These are phyloP conservation scores for Parasteatoda tepidariorum DNA, from an alignment of 1,140 invertebrate species.

Conservation along the genomic window DNA sequence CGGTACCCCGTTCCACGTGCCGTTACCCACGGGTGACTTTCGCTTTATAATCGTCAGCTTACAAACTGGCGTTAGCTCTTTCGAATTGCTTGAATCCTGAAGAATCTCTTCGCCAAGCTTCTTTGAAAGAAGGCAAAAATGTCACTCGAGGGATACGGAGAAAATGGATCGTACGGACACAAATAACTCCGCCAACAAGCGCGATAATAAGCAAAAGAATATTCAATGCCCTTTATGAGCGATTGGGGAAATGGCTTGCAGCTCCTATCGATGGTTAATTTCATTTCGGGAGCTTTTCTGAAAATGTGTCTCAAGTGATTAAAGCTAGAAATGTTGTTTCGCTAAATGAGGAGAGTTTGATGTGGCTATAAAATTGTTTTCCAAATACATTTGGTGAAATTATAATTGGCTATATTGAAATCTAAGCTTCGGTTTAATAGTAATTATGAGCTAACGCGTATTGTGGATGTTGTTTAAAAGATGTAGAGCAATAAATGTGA, in stretches of 20 bases:
- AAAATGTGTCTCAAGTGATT: no score
- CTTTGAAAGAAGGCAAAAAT: background rate
- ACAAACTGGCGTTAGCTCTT: background rate
- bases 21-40: constrained; percentile 29
- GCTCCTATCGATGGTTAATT: background rate
- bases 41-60: constrained; percentile 5
- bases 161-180: background rate
- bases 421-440: no score
- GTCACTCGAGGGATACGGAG: constrained; percentile 2
- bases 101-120: background rate
- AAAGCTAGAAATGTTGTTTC: no score
- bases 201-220: constrained; percentile 8
- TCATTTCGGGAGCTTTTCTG: no score
- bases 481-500: no score
- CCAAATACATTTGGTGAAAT: no score
- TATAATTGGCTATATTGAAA: no score
- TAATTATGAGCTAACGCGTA: no score
- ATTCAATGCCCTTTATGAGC: constrained; percentile 39
- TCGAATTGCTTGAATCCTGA: background rate
- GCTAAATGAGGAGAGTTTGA: no score
- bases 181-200: background rate
- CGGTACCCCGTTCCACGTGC: background rate
- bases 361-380: no score
- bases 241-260: background rate
- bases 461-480: no score